Evolutionary conservation across 2,797 vertebrate species (phyloP), one percentile per base, ranked within the genome.

Genomic region (Coendou prehensilis): DNA sequence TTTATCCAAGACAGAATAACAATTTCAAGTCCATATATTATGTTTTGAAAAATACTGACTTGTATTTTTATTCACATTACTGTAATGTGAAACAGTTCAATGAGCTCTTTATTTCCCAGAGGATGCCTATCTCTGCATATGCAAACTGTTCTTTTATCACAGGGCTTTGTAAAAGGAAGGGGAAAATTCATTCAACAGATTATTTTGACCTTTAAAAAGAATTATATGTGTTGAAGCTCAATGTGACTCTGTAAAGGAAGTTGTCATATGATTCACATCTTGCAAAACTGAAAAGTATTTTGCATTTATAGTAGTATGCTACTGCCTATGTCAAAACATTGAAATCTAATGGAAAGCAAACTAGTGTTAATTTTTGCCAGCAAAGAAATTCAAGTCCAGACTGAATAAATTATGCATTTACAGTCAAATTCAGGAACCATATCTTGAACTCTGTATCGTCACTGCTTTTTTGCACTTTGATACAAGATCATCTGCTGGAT

Each of bases 141-240:
- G 33, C n/a, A 96, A 56, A 45, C 45, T 81, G 56, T 84, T 50
- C 13, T 84, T 97, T 94, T 87, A 87, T 95, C 95, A 59, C 20
- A 89, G 41, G 41, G 2, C 45, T 95, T 96, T 86, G 45, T 83
- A 23, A 78, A 90, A 69, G 20, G 33, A 20, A 92, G 64, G 26
- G 54, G 41, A 73, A 94, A 87, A 86, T 23, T 73, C 37, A 84
- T 61, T 90, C 56, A 85, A 20, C 22, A 87, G 50, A 91, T 81
- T 88, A 88, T 71, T 71, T 94, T 83, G 88, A 90, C 73, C 76
- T 96, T 91, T 92, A 47, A 37, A 93, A 96, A 86, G 89, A 93
- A 63, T 91, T 56, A 85, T 75, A 18, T 9, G 18, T 57, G 3
- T 75, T 91, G 83, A 91, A 75, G 30, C 28, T 96, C 78, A 63